phyloP scores from a whole-genome alignment of 2,113 vertebrate species.

The Vulpes vulpes region DNA sequence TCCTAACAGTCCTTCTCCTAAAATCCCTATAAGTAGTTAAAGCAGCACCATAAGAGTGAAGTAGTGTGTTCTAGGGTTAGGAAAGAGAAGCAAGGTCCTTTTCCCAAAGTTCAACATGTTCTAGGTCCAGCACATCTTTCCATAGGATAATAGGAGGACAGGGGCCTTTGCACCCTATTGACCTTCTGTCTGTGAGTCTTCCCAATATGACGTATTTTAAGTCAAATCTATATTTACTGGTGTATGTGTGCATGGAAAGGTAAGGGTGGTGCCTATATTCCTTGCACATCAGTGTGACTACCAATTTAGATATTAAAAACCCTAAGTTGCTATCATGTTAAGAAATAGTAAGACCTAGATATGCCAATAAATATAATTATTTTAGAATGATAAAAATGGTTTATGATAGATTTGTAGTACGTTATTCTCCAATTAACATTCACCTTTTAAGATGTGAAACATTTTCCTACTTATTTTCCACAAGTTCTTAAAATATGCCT shows the following conservation, averaged over 20 bases:
- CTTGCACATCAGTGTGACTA: background rate
- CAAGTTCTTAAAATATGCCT: background rate
- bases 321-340: background rate
- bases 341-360: background rate
- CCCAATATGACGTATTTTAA: background rate
- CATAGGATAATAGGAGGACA: background rate
- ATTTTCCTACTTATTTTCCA: background rate
- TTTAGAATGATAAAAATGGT: background rate
- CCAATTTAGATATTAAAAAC: background rate
- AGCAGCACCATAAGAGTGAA: background rate
- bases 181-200: background rate
- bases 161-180: background rate
- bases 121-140: background rate
- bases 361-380: background rate
- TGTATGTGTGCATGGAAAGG: background rate
- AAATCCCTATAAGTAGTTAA: background rate
- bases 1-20: background rate
- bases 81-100: background rate
- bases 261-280: background rate
- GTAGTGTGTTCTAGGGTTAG: background rate
- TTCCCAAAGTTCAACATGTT: background rate
- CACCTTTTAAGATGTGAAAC: conserved; percentile 26
- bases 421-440: background rate
- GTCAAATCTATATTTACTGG: background rate
- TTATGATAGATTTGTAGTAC: background rate